A percentile compares a stretch with the other conserved stretches of the same genome.
phyloP scores from a whole-genome alignment of 2,888 invertebrate species.

The Pollenia amentaria region DNA sequence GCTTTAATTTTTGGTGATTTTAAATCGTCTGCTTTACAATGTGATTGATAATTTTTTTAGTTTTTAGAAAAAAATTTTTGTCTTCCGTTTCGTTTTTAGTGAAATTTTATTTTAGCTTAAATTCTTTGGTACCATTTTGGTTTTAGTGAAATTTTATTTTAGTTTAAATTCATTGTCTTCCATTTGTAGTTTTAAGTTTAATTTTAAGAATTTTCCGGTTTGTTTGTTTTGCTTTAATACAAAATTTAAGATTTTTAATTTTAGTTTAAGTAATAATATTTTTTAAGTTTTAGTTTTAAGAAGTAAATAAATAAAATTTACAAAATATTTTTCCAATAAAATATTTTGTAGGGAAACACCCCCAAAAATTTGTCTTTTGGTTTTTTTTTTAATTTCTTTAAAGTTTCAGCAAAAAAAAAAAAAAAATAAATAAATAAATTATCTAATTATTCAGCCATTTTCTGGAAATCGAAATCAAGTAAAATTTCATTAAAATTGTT shows the following conservation, averaged over 20 bases:
- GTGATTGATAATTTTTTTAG: background rate
- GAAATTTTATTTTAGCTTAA: background rate
- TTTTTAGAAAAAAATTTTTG: slow-evolving; percentile 25
- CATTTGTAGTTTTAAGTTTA: slow-evolving; percentile 38
- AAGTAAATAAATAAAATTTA: slow-evolving; percentile 21
- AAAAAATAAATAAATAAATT: too few relatives aligned
- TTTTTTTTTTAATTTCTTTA: slow-evolving; percentile 8
- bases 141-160: slow-evolving; percentile 5
- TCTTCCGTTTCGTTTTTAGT: slow-evolving; percentile 65
- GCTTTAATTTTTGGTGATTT: slow-evolving; percentile 54
- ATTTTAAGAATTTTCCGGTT: slow-evolving; percentile 54
- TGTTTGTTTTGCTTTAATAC: slow-evolving; percentile 71
- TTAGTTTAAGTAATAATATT: background rate
- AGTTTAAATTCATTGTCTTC: slow-evolving; percentile 6
- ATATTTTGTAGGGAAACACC: slow-evolving; percentile 56
- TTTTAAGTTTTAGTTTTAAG: slow-evolving; percentile 25
- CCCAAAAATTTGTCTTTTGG: background rate
- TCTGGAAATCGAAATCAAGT: too few relatives aligned
- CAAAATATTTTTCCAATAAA: slow-evolving; percentile 54
- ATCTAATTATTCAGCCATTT: too few relatives aligned
- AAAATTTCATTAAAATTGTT: too few relatives aligned
- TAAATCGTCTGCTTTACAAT: slow-evolving; percentile 16
- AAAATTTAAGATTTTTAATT: background rate
- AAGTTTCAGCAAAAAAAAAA: background rate
- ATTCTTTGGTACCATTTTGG: slow-evolving; percentile 38